phyloP scores from a whole-genome alignment of 2,113 vertebrate genomes.

The Riparia riparia region DNA sequence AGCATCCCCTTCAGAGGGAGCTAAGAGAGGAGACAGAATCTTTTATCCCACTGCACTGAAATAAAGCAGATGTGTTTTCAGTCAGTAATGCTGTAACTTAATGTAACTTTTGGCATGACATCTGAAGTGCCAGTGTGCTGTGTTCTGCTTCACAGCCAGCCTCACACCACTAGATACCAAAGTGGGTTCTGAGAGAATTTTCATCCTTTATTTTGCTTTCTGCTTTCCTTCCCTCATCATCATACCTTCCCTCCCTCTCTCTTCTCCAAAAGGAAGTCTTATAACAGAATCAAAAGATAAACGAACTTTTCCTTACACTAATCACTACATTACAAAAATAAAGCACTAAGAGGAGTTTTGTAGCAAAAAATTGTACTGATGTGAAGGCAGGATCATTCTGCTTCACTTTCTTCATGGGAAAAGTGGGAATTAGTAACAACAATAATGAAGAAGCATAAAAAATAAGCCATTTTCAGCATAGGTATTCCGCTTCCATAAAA shows the following conservation, averaged over 20 bases:
- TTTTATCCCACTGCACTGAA: neutral
- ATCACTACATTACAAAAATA: neutral
- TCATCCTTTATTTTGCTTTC: neutral
- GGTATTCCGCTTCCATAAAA: neutral
- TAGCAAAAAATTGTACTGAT: neutral
- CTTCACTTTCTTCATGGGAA: neutral
- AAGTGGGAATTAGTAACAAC: neutral
- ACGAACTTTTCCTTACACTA: neutral
- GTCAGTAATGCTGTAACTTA: neutral
- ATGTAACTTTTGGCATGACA: conserved; percentile 32
- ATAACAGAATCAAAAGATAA: neutral
- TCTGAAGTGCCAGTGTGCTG: conserved; percentile 15
- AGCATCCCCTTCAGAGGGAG: neutral
- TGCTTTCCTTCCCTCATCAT: neutral
- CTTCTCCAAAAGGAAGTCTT: neutral
- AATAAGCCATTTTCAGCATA: neutral
- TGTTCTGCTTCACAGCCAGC: neutral
- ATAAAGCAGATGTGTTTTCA: conserved; percentile 35
- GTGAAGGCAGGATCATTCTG: neutral
- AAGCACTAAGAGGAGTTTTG: neutral
- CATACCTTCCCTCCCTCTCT: neutral
- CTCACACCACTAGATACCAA: neutral
- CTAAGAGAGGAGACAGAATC: conserved; percentile 13
- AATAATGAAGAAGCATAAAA: neutral
- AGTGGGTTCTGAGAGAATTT: neutral